phyloP scores from a whole-genome alignment of 2,888 invertebrate species.

The Acronicta alni region DNA sequence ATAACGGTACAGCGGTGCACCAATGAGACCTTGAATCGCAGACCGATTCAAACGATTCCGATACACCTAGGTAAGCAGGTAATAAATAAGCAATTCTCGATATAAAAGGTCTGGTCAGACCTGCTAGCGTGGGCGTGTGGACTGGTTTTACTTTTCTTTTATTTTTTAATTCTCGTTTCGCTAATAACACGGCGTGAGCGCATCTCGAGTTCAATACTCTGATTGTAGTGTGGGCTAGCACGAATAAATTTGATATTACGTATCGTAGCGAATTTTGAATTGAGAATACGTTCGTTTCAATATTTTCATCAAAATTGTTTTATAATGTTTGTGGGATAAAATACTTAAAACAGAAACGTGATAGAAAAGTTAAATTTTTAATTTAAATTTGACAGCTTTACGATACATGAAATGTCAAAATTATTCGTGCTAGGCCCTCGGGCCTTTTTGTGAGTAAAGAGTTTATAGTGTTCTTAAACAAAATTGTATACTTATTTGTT shows the following conservation, averaged over 20 bases:
- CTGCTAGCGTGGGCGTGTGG: constrained; percentile 67
- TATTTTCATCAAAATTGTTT: no score
- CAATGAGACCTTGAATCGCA: constrained; percentile 47
- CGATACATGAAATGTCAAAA: no score
- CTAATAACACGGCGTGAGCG: constrained; percentile 70
- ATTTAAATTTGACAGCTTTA: no score
- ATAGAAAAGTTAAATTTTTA: no score
- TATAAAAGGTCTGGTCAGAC: constrained; percentile 61
- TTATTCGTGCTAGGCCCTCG: no score
- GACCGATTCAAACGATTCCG: constrained; percentile 33
- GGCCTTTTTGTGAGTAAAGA: constrained; percentile 17
- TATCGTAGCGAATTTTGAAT: not conserved
- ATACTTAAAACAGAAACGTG: no score
- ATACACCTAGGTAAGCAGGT: constrained; percentile 58
- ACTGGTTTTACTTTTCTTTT: constrained; percentile 62
- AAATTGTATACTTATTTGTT: constrained; percentile 10
- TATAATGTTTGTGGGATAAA: no score
- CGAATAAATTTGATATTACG: not conserved
- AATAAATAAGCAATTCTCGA: constrained; percentile 74
- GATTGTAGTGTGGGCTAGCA: constrained; percentile 50
- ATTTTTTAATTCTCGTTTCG: constrained; percentile 70
- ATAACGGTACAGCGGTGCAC: constrained; percentile 51
- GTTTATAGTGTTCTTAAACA: constrained; percentile 32
- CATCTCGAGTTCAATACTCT: constrained; percentile 70
- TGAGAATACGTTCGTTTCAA: not conserved